These are phyloP conservation scores for Ginglymostoma cirratum DNA, from an alignment of 2,113 vertebrate species.

Conservation along the genomic window DNA sequence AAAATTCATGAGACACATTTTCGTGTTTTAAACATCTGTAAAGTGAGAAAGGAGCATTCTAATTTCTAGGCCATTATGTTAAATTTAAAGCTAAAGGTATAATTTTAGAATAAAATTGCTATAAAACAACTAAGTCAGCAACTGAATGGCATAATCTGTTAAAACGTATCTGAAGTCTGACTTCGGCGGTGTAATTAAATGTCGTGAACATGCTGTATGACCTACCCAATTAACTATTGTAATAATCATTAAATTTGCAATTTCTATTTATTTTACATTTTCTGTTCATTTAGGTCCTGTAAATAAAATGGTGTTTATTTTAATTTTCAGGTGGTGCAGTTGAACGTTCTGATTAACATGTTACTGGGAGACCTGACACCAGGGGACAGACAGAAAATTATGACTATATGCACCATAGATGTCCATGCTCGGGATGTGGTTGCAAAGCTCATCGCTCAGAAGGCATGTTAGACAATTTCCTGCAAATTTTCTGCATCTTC, in stretches of 20 bases:
- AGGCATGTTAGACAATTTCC: conserved; percentile 48
- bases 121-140: not conserved
- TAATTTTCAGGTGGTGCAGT: conserved; percentile 57
- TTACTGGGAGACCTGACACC: conserved; percentile 64
- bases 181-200: not conserved
- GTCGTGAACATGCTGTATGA: not conserved
- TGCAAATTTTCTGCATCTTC: not conserved
- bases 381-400: conserved; percentile 69
- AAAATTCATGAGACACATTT: not conserved
- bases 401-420: conserved; percentile 69
- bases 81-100: not conserved
- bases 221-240: not conserved
- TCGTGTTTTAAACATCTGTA: not conserved
- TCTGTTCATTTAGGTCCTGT: not conserved
- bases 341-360: conserved; percentile 66
- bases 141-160: not conserved
- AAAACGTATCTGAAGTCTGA: not conserved
- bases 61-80: not conserved
- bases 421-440: conserved; percentile 68
- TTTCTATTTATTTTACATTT: not conserved
- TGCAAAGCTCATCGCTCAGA: conserved; percentile 64
- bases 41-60: not conserved
- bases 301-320: not conserved
- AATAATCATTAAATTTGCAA: not conserved
- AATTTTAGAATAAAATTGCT: conserved; percentile 2